Percentiles rank a stretch among this genome's conserved stretches.
Evolutionary conservation across 2,797 vertebrate species (phyloP).

Genomic region (Danio choprae): DNA sequence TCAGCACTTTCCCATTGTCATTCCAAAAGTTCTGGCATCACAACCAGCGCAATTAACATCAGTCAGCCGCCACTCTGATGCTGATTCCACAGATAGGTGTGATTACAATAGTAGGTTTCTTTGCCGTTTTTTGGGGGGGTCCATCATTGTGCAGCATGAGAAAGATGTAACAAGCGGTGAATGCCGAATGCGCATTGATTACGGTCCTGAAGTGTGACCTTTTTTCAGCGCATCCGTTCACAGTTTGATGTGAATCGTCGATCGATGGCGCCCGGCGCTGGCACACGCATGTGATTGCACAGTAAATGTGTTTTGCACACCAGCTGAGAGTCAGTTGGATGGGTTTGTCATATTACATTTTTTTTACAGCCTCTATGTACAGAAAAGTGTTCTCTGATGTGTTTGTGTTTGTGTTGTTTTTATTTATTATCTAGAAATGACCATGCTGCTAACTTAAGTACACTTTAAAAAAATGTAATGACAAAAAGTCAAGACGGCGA

Average conservation of each 20-base stretch:
- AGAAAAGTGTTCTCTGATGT: not conserved
- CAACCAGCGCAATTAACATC: constrained; percentile 60
- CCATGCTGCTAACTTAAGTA: not conserved
- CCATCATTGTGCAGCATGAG: constrained; percentile 39
- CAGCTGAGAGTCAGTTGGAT: constrained; percentile 38
- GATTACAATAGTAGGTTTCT: constrained; percentile 45
- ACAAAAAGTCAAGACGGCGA: no score
- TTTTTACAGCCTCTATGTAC: not conserved
- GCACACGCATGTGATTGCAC: constrained; percentile 59
- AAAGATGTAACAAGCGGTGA: constrained; percentile 70
- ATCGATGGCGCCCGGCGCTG: constrained; percentile 69
- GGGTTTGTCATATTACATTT: constrained; percentile 45
- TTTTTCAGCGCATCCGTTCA: constrained; percentile 69
- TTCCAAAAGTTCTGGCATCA: constrained; percentile 23
- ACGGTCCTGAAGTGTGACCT: constrained; percentile 77
- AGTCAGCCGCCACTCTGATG: not conserved
- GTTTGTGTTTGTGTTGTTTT: not conserved
- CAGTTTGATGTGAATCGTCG: constrained; percentile 70
- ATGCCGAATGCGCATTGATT: constrained; percentile 78
- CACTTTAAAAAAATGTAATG: no score
- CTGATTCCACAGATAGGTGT: constrained; percentile 31
- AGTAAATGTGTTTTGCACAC: constrained; percentile 41
- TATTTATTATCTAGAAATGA: not conserved
- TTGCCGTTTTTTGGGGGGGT: not conserved
- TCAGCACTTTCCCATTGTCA: no score